phyloP scores from a whole-genome alignment of 2,113 vertebrate species.

The Chaetodon trifascialis region DNA sequence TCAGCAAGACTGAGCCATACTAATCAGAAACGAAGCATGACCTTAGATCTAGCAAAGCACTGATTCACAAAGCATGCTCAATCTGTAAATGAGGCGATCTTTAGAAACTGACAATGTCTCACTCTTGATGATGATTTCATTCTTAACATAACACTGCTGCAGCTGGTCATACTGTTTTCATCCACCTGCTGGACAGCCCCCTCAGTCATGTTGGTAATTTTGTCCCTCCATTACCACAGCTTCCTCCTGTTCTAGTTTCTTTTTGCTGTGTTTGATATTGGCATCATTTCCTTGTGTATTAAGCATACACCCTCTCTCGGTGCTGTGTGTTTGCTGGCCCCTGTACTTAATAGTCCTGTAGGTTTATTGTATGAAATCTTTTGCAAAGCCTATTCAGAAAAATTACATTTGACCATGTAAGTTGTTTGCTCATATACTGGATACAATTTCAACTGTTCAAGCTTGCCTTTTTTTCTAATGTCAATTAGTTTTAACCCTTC shows the following conservation, averaged over 20 bases:
- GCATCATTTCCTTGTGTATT: slow-evolving; percentile 36
- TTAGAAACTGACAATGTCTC: slow-evolving; percentile 8
- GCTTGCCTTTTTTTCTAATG: not conserved
- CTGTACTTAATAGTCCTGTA: slow-evolving; percentile 3
- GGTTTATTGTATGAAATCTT: slow-evolving; percentile 13
- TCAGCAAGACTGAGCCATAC: slow-evolving; percentile 9
- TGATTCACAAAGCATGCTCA: slow-evolving; percentile 14
- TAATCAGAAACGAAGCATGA: not conserved
- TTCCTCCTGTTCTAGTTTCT: slow-evolving; percentile 21
- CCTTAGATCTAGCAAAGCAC: not conserved
- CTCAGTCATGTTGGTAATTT: not conserved
- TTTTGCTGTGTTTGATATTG: slow-evolving; percentile 14
- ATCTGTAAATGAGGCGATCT: slow-evolving; percentile 12
- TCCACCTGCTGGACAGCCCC: not conserved
- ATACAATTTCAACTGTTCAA: not conserved
- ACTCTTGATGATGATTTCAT: not conserved
- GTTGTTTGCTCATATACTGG: not conserved
- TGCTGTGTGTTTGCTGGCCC: slow-evolving; percentile 18
- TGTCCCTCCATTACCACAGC: slow-evolving; percentile 11
- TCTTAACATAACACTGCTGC: not conserved
- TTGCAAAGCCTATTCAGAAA: not conserved
- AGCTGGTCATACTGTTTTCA: slow-evolving; percentile 1
- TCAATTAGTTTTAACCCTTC: not conserved
- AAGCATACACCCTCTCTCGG: slow-evolving; percentile 3
- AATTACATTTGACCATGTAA: not conserved